Conservation (phyloP, 2,888 invertebrate genomes). For the Seladonia tumulorum region DNA sequence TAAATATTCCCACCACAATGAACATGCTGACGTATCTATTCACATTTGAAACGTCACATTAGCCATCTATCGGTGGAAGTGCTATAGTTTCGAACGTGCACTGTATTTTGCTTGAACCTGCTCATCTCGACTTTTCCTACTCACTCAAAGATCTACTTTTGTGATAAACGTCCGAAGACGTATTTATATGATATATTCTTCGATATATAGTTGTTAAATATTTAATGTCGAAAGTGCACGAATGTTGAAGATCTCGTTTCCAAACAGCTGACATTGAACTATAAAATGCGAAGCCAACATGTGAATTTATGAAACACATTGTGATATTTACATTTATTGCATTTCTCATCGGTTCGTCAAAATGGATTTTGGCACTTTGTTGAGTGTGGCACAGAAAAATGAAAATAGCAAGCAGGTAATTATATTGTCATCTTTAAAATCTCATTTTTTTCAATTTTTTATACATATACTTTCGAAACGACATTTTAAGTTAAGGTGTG, state of each 20-base stretch:
- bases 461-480: not conserved
- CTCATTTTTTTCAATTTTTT: not conserved
- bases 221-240: not conserved
- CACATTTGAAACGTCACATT: not conserved
- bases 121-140: not conserved
- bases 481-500: not conserved
- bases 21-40: not conserved
- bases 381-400: constrained; percentile 88
- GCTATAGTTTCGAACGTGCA: not conserved
- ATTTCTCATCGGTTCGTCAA: constrained; percentile 23
- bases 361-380: constrained; percentile 88
- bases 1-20: not conserved
- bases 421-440: not conserved
- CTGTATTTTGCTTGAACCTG: not conserved
- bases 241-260: not conserved
- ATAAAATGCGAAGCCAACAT: constrained; percentile 21
- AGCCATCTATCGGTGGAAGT: not conserved
- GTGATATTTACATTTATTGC: constrained; percentile 28
- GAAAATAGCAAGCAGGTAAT: constrained; percentile 81
- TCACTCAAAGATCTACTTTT: constrained; percentile 10
- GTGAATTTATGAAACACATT: constrained; percentile 7
- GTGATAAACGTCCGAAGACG: constrained; percentile 1
- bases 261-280: not conserved
- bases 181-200: constrained; percentile 28
- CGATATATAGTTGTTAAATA: not conserved